Base-by-base conservation (phyloP, 2,113 vertebrate genomes). In the Xiphorhynchus elegans region DNA sequence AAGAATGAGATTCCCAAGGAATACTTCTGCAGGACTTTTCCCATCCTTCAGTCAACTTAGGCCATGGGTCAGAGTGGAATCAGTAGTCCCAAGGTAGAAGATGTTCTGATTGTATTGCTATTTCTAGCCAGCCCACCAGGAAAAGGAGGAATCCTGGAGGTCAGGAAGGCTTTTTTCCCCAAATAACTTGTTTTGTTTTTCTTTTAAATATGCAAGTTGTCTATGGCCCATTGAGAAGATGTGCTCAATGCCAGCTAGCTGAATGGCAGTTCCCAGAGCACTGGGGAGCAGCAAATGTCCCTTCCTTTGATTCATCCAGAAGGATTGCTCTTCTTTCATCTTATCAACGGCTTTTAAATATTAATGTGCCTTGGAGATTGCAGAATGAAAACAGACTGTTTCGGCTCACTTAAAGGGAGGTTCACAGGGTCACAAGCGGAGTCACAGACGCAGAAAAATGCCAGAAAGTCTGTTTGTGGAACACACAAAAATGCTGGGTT, bases 381-480 rank as follows among this genome's bases (percentile, higher is more conserved):
- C 29, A 63, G 88, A 96, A 93, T 93, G 90, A 84, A 76, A 96
- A 89, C 83, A 85, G 87, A 86, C 56, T 62, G 87, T 62, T 87
- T 87, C 69, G 59, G 94, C 86, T 94, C 77, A 42, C 73, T 95
- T 93, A 42, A 95, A 91, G 93, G 86, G 89, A 91, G 88, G 84
- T 96, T 96, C 94, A 94, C 62, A 53, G 92, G 95, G 96, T 95
- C 95, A 95, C 63, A 6, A 93, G 78, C 1, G 10, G 87, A 96
- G 92, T 94, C 95, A 75, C 95, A 91, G 96, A 97, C 70, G 0
- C 83, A 97, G 82, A 94, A 94, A 94, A 97, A 97, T 97, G 90
- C 96, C 95, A 78, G 89, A 62, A 90, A 95, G 94, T 92, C 95
- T 96, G 83, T 80, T 86, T 87, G 85, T 77, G 76, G 92, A 93